Evolutionary conservation across 2,797 vertebrate genomes (phyloP).

Genomic region (Myotis vivesi): DNA sequence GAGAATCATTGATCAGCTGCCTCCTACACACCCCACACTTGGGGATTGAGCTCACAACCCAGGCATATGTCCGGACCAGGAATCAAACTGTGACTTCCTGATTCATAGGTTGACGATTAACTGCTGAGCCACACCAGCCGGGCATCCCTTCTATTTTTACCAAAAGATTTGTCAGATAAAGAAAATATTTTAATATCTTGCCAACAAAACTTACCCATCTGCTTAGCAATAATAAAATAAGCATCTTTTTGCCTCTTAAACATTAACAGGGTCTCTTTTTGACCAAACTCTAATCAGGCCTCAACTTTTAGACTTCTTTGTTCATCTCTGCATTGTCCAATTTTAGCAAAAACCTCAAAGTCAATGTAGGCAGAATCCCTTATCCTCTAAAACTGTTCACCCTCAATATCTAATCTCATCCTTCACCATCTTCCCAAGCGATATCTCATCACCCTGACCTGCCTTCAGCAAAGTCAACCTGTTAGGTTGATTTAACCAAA

Average conservation of each 20-base stretch:
- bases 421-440: background rate
- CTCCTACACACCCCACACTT: no score
- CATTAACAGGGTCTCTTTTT: background rate
- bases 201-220: background rate
- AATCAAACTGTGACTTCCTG: no score
- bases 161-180: background rate
- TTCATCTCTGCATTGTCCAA: background rate
- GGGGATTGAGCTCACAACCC: no score
- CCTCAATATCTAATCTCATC: background rate
- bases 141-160: background rate
- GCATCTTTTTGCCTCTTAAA: background rate
- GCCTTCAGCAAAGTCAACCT: background rate
- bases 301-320: background rate
- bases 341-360: background rate
- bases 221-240: background rate
- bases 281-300: background rate
- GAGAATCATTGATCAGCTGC: no score
- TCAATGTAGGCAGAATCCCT: background rate
- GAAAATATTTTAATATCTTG: conserved; percentile 14
- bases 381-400: background rate
- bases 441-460: background rate
- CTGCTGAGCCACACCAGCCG: no score
- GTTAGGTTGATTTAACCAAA: background rate
- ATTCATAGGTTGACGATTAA: no score
- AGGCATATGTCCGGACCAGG: no score